Conservation (phyloP, 2,113 vertebrate genomes). For the Cercocebus atys region DNA sequence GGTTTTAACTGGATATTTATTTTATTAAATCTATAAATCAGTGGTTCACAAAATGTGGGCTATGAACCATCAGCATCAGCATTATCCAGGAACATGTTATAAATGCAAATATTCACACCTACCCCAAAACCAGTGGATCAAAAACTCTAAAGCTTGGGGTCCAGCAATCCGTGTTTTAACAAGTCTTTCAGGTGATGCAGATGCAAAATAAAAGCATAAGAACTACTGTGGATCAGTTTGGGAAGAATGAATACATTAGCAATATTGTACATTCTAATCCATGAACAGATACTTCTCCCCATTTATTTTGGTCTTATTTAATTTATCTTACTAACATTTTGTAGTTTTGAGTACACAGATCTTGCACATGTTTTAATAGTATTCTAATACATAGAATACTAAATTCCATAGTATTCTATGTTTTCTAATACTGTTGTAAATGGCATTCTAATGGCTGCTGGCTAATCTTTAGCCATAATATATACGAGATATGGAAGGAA, state of each 20-base stretch:
- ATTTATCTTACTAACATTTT: background rate
- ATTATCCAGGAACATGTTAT: background rate
- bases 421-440: conserved; percentile 12
- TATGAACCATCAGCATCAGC: background rate
- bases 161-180: background rate
- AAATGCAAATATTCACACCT: background rate
- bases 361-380: background rate
- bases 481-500: background rate
- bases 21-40: background rate
- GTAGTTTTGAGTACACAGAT: background rate
- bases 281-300: background rate
- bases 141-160: background rate
- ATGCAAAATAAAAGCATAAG: background rate
- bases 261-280: background rate
- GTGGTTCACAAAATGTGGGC: background rate
- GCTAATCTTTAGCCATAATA: background rate
- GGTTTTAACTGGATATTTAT: conserved; percentile 21
- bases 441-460: background rate
- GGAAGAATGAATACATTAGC: background rate
- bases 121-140: background rate
- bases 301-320: background rate
- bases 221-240: background rate
- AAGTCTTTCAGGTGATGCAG: background rate
- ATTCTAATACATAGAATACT: background rate
- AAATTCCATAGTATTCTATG: background rate